Evolutionary conservation across 2,888 invertebrate species (phyloP), one percentile per base, ranked within the genome.

Genomic region (Tenthredo notha): DNA sequence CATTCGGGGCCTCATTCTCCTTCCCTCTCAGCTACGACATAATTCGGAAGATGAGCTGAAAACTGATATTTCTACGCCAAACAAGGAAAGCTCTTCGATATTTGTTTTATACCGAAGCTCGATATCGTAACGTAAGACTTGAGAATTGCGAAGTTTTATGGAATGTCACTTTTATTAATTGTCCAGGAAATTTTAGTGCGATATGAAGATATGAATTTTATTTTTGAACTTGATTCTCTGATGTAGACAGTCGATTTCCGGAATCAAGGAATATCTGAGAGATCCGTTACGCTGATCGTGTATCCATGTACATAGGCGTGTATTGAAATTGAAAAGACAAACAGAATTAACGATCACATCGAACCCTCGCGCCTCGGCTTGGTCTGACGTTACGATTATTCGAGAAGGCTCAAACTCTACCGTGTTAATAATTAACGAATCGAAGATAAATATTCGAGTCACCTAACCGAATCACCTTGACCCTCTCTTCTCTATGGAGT

Each of bases 351-450:
- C 61, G 25, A 61, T 25, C 61, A 0, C 61, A 4, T 54, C n/a
- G 54, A n/a, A n/a, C 61, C 25, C 61, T 25, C 25, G n/a, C 21
- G 21, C 9, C n/a, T 61, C 12, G 10, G 21, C 25, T 61, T 7
- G 61, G 9, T 10, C 10, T 21, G 21, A 21, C 37, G 37, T 18
- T 25, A 29, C 37, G 33, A 70, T 61, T 61, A 70, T 70, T 70
- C 70, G 50, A 50, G 18, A 5, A 50, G 50, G 0, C 1, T 6
- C 50, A 7, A 7, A 50, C 50, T 50, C 50, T 37, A 0, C 37
- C 40, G 70, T 72, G 70, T 72, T n/a, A 72, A 40, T 40, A 37
- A 72, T 72, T 33, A 40, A 72, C 70, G 70, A 10, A 72, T 72
- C 40, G 6, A 72, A 72, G 9, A 37, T 40, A 40, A 70, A 70